Conservation (phyloP, 1,140 invertebrate genomes). For the Calliopsis andreniformis region DNA sequence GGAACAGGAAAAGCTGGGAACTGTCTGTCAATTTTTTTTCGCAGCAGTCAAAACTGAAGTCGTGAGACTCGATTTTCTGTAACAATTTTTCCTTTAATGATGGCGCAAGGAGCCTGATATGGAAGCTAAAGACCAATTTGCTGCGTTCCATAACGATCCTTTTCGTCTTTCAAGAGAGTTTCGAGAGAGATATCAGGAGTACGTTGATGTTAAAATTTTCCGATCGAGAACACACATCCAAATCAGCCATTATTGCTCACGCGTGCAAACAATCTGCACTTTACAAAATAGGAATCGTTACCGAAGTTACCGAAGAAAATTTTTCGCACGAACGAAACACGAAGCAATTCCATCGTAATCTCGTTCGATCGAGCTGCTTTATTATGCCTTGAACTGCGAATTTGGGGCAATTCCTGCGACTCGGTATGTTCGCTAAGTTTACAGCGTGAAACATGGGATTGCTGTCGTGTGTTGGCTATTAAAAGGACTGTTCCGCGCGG, state of each 20-base stretch:
- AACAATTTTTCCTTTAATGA: not conserved
- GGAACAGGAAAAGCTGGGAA: not conserved
- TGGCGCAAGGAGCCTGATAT: too few species aligned
- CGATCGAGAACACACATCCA: not conserved
- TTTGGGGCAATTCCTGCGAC: not conserved
- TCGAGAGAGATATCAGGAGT: not conserved
- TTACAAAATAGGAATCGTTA: slow-evolving; percentile 24
- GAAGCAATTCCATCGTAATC: slow-evolving; percentile 36
- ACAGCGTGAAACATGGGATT: slow-evolving; percentile 34
- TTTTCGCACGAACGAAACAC: slow-evolving; percentile 49
- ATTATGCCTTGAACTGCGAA: slow-evolving; percentile 13
- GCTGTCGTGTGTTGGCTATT: not conserved
- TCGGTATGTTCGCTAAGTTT: not conserved
- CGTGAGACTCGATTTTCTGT: not conserved
- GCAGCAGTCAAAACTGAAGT: not conserved
- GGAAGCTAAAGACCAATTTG: not conserved
- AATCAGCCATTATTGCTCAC: not conserved
- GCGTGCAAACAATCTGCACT: not conserved
- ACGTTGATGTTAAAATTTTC: not conserved
- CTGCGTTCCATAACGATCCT: slow-evolving; percentile 11
- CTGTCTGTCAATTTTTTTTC: not conserved
- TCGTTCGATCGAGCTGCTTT: slow-evolving; percentile 21
- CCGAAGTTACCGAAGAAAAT: slow-evolving; percentile 33
- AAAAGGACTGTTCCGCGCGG: slow-evolving; percentile 14
- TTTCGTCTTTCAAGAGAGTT: slow-evolving; percentile 11